Conservation (phyloP, 2,113 vertebrate genomes). For the Passer montanus region DNA sequence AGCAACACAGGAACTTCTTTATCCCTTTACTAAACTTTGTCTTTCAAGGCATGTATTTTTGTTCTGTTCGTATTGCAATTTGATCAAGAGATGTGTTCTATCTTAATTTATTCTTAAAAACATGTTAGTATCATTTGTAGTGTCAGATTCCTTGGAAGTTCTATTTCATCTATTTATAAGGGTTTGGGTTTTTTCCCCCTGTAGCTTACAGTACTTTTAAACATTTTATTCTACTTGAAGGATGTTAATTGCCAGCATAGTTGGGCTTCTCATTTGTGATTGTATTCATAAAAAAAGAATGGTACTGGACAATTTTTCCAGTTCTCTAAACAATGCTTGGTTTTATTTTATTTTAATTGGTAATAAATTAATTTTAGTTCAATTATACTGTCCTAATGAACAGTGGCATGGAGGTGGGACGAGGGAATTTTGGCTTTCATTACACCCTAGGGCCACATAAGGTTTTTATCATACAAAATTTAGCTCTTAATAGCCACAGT, state of each 20-base stretch:
- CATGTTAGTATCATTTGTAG: not conserved
- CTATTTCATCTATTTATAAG: not conserved
- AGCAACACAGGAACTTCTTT: not conserved
- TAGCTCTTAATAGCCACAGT: not conserved
- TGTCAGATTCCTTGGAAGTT: not conserved
- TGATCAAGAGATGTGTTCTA: not conserved
- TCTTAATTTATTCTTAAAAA: not conserved
- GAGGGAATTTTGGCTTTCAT: not conserved
- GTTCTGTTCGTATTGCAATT: not conserved
- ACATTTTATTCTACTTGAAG: not conserved
- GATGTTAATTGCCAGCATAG: not conserved
- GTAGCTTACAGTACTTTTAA: not conserved
- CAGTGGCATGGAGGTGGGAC: not conserved
- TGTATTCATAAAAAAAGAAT: not conserved
- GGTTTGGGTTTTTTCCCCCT: not conserved
- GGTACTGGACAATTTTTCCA: not conserved
- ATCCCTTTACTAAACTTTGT: not conserved
- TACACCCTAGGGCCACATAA: not conserved
- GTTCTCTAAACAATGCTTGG: not conserved
- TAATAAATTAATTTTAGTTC: not conserved
- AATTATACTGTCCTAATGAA: not conserved
- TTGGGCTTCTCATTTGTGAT: not conserved
- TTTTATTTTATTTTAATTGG: constrained; percentile 2
- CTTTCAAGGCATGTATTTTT: not conserved
- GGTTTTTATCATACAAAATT: not conserved